Conservation (phyloP, 2,888 invertebrate genomes). For the Ischnura elegans region DNA sequence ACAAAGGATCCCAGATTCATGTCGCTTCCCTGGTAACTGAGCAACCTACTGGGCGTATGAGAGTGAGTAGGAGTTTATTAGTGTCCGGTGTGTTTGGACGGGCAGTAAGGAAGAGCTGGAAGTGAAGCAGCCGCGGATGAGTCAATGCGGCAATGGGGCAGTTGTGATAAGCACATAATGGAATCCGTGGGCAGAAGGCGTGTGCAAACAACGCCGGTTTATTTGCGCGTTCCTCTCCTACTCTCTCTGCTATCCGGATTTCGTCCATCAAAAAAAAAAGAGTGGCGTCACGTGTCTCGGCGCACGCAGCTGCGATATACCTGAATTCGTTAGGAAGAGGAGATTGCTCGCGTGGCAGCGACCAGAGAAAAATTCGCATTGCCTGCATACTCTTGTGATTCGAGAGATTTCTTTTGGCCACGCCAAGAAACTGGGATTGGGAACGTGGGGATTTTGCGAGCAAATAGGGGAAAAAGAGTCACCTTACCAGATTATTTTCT, state of each 20-base stretch:
- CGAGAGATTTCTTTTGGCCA: no score
- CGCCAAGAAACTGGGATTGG: no score
- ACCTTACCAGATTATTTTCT: no score
- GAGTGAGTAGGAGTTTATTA: no score
- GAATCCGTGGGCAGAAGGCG: neutral
- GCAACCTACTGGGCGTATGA: no score
- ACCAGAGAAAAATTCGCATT: neutral
- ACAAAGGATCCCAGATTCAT: no score
- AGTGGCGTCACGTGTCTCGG: neutral
- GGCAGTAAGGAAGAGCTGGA: neutral
- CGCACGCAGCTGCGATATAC: neutral
- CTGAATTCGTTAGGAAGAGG: neutral
- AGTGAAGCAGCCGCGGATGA: neutral
- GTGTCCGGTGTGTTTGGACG: no score
- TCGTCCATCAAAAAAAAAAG: neutral
- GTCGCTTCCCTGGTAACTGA: no score
- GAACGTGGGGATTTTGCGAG: no score
- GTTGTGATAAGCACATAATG: neutral
- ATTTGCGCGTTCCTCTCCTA: neutral
- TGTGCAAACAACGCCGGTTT: neutral
- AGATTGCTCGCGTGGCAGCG: no score
- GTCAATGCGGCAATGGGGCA: neutral
- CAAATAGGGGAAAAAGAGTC: no score
- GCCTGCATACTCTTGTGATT: neutral
- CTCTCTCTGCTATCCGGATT: neutral